Percentiles rank a stretch among this genome's conserved stretches.
Conservation (phyloP, 1,140 invertebrate genomes). For the Lordiphosa collinella region DNA sequence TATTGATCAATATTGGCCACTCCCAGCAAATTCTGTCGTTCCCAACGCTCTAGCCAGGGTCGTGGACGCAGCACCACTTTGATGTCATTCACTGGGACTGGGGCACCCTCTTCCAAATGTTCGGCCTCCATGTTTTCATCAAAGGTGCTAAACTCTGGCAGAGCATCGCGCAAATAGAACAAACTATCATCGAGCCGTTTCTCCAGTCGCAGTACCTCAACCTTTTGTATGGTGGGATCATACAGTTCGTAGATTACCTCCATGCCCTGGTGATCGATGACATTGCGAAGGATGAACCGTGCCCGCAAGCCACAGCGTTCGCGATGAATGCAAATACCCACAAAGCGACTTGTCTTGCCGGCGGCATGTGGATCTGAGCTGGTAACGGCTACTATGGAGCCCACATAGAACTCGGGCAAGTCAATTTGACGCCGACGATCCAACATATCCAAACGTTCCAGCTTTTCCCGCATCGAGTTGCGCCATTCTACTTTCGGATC, state of each 20-base stretch:
- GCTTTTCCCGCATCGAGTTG: conserved; percentile 90
- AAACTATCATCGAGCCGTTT: conserved; percentile 95
- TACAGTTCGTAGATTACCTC: conserved; percentile 92
- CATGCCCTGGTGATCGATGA: conserved; percentile 93
- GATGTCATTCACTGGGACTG: conserved; percentile 92
- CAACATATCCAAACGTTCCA: conserved; percentile 96
- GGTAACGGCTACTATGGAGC: conserved; percentile 95
- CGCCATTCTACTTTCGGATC: conserved; percentile 89
- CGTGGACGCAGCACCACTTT: conserved; percentile 92
- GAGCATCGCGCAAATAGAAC: conserved; percentile 95
- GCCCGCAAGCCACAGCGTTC: conserved; percentile 89
- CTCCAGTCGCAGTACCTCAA: conserved; percentile 95
- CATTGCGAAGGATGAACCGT: conserved; percentile 94
- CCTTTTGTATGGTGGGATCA: conserved; percentile 93
- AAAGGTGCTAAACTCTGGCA: conserved; percentile 95
- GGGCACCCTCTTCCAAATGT: conserved; percentile 85
- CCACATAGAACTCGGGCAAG: conserved; percentile 99
- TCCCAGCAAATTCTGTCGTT: conserved; percentile 89
- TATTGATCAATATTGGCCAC: conserved; percentile 84
- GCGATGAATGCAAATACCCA: conserved; percentile 96
- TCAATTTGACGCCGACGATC: conserved; percentile 86
- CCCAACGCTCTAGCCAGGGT: conserved; percentile 94
- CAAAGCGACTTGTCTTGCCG: conserved; percentile 92
- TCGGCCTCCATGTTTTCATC: conserved; percentile 95
- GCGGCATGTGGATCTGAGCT: conserved; percentile 92